Base-by-base conservation (phyloP, 1,140 invertebrate genomes). In the Hesperophylax magnus region DNA sequence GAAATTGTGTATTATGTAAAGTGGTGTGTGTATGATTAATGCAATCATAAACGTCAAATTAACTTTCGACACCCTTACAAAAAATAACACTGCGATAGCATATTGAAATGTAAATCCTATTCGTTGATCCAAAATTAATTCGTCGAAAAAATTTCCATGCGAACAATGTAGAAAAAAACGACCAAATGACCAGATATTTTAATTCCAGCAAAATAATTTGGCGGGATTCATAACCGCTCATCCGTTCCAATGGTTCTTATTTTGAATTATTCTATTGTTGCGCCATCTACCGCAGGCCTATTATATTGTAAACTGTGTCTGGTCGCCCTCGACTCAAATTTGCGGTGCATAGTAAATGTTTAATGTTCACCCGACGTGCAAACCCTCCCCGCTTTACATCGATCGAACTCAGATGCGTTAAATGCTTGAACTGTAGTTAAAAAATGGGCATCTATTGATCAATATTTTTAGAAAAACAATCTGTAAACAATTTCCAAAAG, bases 31-130 rank as follows among this genome's bases (percentile, higher is more conserved):
- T n/a, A n/a, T n/a, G 56, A 72, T 54, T 54, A 52, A 54, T n/a
- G 52, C 69, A 24, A 54, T 72, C 52, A 72, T 56, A 72, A 22
- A 27, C 52, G 20, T 53, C 27, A 56, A 47, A 47, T 5, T 31
- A 24, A 52, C 69, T 56, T 31, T 7, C 54, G 20, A 22, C 74
- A 54, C 81, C 77, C 78, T 54, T 53, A 20, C 31, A 53, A 75
- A 60, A 47, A 39, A 22, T 4, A 15, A 47, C 58, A 47, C 56
- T 53, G 52, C 72, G 54, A 56, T 53, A 60, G 22, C 79, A 75
- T 79, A 84, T 84, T 84, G 80, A 84, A 81, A 84, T 84, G 82
- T 74, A 81, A 84, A 84, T 84, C 80, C 78, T 56, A 52, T 76
- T 61, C 58, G 82, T 72, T 61, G 76, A 80, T 79, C 20, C 47